Conservation (phyloP, 2,797 vertebrate genomes). For the Capromys pilorides region DNA sequence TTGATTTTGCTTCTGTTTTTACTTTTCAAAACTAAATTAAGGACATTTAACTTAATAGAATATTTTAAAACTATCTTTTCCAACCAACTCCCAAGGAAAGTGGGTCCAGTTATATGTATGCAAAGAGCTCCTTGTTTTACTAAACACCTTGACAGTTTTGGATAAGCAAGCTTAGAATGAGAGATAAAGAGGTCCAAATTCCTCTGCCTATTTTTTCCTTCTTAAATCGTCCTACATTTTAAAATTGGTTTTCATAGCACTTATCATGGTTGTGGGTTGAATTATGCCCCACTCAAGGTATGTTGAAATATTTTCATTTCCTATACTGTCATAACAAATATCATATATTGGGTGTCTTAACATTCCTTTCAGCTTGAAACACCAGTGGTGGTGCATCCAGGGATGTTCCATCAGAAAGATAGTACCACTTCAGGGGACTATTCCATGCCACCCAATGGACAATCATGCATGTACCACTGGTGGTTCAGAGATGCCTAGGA, state of each 20-base stretch:
- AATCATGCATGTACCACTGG: neutral
- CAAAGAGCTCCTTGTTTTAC: neutral
- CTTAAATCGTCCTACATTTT: neutral
- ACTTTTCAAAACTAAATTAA: no score
- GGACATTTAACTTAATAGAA: neutral
- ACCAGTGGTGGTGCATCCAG: neutral
- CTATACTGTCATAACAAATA: neutral
- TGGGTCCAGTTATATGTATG: neutral
- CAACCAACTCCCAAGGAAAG: constrained; percentile 10
- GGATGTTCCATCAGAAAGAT: neutral
- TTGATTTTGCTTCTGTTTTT: no score
- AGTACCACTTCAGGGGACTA: neutral
- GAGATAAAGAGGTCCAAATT: neutral
- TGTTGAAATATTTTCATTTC: constrained; percentile 35
- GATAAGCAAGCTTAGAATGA: neutral
- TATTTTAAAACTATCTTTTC: neutral
- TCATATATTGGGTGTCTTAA: neutral
- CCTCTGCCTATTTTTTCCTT: neutral
- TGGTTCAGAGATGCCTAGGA: neutral
- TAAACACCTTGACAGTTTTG: neutral
- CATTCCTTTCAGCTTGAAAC: neutral
- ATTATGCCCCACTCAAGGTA: neutral
- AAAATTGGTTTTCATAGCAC: constrained; percentile 18
- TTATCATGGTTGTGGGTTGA: neutral
- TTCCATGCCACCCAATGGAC: neutral